A percentile compares a stretch with the other conserved stretches of the same genome.
phyloP scores from a whole-genome alignment of 2,888 invertebrate genomes.

The Thysanoteuthis rhombus region DNA sequence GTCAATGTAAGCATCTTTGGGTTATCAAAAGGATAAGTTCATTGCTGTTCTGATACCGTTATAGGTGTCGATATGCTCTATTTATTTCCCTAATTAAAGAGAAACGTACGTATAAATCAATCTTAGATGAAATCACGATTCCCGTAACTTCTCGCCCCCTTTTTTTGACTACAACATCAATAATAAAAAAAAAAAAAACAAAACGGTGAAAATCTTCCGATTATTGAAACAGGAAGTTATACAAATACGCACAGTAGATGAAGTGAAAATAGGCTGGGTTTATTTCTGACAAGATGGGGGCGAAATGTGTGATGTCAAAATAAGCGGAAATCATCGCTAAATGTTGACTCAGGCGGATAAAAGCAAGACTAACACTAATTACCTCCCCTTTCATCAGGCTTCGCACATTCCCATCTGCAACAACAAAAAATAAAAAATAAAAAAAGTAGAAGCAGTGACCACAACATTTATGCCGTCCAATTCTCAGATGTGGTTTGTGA shows the following conservation, averaged over 20 bases:
- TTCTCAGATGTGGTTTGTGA: not conserved
- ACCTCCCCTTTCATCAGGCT: not conserved
- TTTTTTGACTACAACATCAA: too few species aligned
- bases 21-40: too few species aligned
- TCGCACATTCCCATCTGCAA: not conserved
- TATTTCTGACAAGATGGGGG: not conserved
- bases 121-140: too few species aligned
- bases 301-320: not conserved
- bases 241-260: not conserved
- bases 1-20: too few species aligned
- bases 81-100: too few species aligned
- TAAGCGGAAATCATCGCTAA: not conserved
- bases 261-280: not conserved
- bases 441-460: not conserved
- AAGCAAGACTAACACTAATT: not conserved
- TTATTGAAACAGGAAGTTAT: slow-evolving; percentile 12
- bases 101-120: too few species aligned
- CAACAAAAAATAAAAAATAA: not conserved
- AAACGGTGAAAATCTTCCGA: not conserved
- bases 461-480: not conserved
- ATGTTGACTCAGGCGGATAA: not conserved
- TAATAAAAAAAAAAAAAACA: too few species aligned
- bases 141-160: too few species aligned
- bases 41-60: too few species aligned
- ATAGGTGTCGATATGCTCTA: too few species aligned